Percentiles rank a stretch among this genome's conserved stretches.
These are phyloP conservation scores for Anguilla megastoma DNA, from an alignment of 2,797 vertebrate species.

Conservation along the genomic window DNA sequence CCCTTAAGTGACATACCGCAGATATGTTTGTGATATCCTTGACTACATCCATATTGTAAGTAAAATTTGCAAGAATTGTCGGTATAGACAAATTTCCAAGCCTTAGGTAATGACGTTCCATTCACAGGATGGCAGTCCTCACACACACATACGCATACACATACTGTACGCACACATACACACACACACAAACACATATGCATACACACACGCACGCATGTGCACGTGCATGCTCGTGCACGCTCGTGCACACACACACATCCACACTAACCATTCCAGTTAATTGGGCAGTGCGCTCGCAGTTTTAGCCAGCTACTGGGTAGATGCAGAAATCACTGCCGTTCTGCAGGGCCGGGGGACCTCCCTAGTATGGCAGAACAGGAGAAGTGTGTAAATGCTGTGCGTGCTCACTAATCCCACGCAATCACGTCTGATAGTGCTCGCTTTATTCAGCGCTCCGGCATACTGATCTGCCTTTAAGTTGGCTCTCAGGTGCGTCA, in stretches of 20 bases:
- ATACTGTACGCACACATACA: too few relatives aligned
- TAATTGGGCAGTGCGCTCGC: neutral
- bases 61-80: neutral
- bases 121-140: too few relatives aligned
- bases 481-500: slow-evolving; percentile 27
- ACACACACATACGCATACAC: too few relatives aligned
- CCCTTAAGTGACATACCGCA: neutral
- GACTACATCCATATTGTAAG: neutral
- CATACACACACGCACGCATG: too few relatives aligned
- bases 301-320: neutral
- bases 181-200: too few relatives aligned
- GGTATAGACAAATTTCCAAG: neutral
- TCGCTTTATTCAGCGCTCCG: neutral
- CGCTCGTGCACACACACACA: too few relatives aligned
- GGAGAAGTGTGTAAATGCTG: neutral
- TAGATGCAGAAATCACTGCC: neutral
- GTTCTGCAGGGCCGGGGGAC: neutral
- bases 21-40: neutral
- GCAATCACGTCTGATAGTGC: slow-evolving; percentile 8
- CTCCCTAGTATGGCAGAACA: neutral
- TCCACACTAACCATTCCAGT: neutral
- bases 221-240: too few relatives aligned
- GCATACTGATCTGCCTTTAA: neutral
- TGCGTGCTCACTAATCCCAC: neutral
- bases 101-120: neutral